Evolutionary conservation across 92 coral and sea anemone species (phyloP).

Genomic region (Actinernus sp.): DNA sequence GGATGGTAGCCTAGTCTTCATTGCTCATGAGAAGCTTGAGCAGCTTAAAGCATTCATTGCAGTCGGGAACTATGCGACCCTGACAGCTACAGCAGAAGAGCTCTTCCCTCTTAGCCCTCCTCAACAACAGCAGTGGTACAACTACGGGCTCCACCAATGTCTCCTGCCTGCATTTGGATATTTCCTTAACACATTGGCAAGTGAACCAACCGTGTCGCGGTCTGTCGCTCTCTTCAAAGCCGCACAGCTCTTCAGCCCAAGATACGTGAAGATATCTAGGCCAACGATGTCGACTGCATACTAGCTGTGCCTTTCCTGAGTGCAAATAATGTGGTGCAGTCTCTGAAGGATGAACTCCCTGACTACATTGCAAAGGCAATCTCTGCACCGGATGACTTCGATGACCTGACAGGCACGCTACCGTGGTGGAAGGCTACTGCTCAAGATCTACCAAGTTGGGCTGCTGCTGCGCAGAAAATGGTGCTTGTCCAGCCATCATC

Average conservation of each 20-base stretch:
- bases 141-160: conserved; percentile 28
- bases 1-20: conserved; percentile 40
- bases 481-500: conserved; percentile 40
- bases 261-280: too few relatives aligned
- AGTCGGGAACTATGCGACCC: conserved; percentile 17
- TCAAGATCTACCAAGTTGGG: conserved; percentile 31
- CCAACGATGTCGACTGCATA: too few relatives aligned
- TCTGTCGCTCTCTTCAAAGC: conserved; percentile 29
- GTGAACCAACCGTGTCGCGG: conserved; percentile 28
- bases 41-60: conserved; percentile 14
- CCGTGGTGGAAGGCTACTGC: conserved; percentile 39
- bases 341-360: conserved; percentile 45
- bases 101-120: too few relatives aligned
- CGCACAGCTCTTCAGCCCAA: conserved; percentile 39
- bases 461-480: conserved; percentile 35
- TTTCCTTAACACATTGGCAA: conserved; percentile 33
- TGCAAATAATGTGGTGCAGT: conserved; percentile 18
- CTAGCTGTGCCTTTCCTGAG: conserved; percentile 49
- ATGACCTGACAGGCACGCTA: conserved; percentile 12
- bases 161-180: conserved; percentile 26
- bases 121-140: conserved; percentile 18
- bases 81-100: too few relatives aligned
- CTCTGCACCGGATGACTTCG: conserved; percentile 22
- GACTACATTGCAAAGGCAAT: conserved; percentile 37
- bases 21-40: conserved; percentile 19